These are phyloP conservation scores for Rhimphoctona megacephalus DNA, from an alignment of 2,888 invertebrate genomes.

Conservation along the genomic window DNA sequence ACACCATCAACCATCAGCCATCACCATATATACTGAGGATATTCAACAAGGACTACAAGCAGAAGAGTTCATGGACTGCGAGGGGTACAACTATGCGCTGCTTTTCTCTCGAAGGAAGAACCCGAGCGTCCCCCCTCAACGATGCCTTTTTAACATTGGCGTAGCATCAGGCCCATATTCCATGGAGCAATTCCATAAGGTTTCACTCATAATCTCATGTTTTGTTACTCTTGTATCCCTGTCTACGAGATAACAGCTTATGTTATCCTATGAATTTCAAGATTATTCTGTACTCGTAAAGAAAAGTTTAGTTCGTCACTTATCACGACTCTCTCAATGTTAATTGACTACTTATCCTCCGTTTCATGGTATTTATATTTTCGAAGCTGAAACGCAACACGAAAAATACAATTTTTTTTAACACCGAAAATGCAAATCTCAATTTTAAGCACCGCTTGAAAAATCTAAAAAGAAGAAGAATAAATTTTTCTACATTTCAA, in stretches of 20 bases:
- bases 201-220: slow-evolving; percentile 6
- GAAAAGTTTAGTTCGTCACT: not conserved
- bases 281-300: not conserved
- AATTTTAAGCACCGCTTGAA: not conserved
- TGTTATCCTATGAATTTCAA: not conserved
- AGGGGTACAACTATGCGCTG: slow-evolving; percentile 71
- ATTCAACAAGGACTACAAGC: slow-evolving; percentile 72
- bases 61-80: slow-evolving; percentile 69
- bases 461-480: not conserved
- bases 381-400: not conserved
- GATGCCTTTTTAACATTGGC: slow-evolving; percentile 69
- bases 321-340: not conserved
- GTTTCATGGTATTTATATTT: not conserved
- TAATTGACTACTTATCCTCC: not conserved
- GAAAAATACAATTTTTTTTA: not conserved
- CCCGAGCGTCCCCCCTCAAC: slow-evolving; percentile 52
- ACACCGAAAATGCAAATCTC: not conserved
- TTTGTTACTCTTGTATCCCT: not conserved
- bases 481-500: slow-evolving; percentile 19
- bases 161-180: slow-evolving; percentile 54
- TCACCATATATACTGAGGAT: slow-evolving; percentile 71
- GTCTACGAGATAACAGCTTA: not conserved
- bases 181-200: not conserved
- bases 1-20: slow-evolving; percentile 62
- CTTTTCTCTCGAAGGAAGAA: slow-evolving; percentile 70